phyloP scores from a whole-genome alignment of 2,113 vertebrate genomes.

The Microcebus ravelobensis region DNA sequence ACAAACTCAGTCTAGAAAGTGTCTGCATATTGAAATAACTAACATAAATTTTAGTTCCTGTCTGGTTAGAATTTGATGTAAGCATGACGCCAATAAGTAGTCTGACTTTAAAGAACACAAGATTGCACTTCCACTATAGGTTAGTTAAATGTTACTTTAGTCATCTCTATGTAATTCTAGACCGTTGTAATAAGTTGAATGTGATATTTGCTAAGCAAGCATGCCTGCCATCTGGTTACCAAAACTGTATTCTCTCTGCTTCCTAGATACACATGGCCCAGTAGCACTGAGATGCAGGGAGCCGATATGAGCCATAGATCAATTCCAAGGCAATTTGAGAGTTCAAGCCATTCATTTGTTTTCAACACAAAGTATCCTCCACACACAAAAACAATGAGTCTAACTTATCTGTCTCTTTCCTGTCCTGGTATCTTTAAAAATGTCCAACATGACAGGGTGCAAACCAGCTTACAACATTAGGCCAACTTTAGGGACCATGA shows the following conservation, averaged over 20 bases:
- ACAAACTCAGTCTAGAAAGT: not conserved
- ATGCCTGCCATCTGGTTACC: slow-evolving; percentile 78
- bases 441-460: not conserved
- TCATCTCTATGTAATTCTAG: slow-evolving; percentile 57
- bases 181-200: slow-evolving; percentile 74
- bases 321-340: slow-evolving; percentile 62
- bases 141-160: slow-evolving; percentile 75
- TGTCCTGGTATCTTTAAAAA: slow-evolving; percentile 50
- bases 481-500: not conserved
- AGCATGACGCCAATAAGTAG: slow-evolving; percentile 70
- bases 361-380: slow-evolving; percentile 52
- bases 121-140: slow-evolving; percentile 67
- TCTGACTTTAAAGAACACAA: slow-evolving; percentile 72
- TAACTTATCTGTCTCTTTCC: slow-evolving; percentile 44
- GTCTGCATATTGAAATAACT: slow-evolving; percentile 48
- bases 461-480: not conserved
- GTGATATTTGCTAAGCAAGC: slow-evolving; percentile 75
- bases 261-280: slow-evolving; percentile 65
- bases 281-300: slow-evolving; percentile 37
- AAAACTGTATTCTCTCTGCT: slow-evolving; percentile 68
- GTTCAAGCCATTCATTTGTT: slow-evolving; percentile 47
- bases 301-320: slow-evolving; percentile 42
- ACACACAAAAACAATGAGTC: slow-evolving; percentile 40
- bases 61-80: slow-evolving; percentile 75
- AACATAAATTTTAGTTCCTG: slow-evolving; percentile 68